Base-by-base conservation (phyloP, 2,888 invertebrate species). In the Tortrix viridana region DNA sequence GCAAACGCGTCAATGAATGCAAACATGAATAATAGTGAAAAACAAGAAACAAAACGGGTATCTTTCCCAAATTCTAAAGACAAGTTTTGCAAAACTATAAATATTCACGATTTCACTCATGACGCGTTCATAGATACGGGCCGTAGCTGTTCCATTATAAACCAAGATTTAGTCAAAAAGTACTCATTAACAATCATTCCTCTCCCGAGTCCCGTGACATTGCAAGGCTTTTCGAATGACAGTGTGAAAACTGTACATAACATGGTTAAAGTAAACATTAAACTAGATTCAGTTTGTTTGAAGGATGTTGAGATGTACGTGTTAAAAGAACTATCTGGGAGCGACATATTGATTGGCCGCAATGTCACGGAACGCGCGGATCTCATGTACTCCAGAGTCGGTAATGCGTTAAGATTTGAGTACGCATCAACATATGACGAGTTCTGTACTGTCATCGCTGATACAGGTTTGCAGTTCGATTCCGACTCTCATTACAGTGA, bases 81-180 rank as follows among this genome's bases (percentile, higher is more conserved):
- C 14, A 47, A 47, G n/a, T 47, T 47, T 47, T 22, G 14, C 2
- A 47, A 47, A 47, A 5, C 19, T 18, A 50, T 50, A 16, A 32
- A 6, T 26, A 26, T 50, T 50, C 26, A 50, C 23, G 47, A 22
- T 47, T 47, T 47, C 22, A n/a, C 9, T 22, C 23, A 47, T n/a
- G 53, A 53, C 1, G 52, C 52, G 20, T 53, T 53, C 22, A 18
- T 53, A 6, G 53, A 53, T 16, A 53, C 16, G 41, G 53, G 53
- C 5, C 41, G 53, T 19, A 53, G 41, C 22, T 53, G 53, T 16
- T 53, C 53, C 9, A 19, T 16, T 53, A 16, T 19, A 22, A 12
- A 22, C 41, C 5, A 53, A 37, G 22, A n/a, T 20, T 22, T 53
- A 18, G n/a, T n/a, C 26, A 5, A 41, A 20, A 5, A 20, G 14